phyloP scores from a whole-genome alignment of 1,140 invertebrate genomes.

The Ectropis grisescens region DNA sequence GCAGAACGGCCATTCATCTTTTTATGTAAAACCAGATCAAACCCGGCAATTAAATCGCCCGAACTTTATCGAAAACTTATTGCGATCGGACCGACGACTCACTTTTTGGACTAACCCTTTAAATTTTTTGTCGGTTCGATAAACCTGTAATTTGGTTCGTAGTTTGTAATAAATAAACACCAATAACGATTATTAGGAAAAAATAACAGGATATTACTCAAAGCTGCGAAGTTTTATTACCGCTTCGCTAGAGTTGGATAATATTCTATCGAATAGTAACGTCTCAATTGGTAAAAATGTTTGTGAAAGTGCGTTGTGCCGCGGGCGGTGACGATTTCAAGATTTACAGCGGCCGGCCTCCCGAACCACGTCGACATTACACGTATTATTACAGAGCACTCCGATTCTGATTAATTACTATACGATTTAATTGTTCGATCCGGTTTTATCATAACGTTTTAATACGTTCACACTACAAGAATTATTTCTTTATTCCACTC shows the following conservation, averaged over 20 bases:
- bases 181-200: conserved; percentile 68
- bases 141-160: conserved; percentile 66
- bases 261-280: conserved; percentile 51
- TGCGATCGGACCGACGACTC: conserved; percentile 65
- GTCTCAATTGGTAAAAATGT: conserved; percentile 57
- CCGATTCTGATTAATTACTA: conserved; percentile 49
- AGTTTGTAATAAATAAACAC: conserved; percentile 68
- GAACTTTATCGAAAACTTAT: conserved; percentile 68
- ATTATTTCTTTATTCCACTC: conserved; percentile 41
- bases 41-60: conserved; percentile 69
- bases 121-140: conserved; percentile 55
- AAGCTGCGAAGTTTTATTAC: conserved; percentile 38
- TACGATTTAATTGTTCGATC: conserved; percentile 38
- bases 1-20: conserved; percentile 59
- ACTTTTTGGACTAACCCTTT: conserved; percentile 67
- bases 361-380: conserved; percentile 39
- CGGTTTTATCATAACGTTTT: conserved; percentile 33
- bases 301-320: conserved; percentile 51
- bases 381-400: conserved; percentile 52
- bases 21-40: conserved; percentile 68
- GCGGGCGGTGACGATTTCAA: conserved; percentile 32
- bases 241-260: conserved; percentile 34
- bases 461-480: conserved; percentile 36
- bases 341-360: conserved; percentile 46
- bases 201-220: conserved; percentile 67